Evolutionary conservation across 2,888 invertebrate genomes (phyloP).

Genomic region (Pristionchus mayeri): DNA sequence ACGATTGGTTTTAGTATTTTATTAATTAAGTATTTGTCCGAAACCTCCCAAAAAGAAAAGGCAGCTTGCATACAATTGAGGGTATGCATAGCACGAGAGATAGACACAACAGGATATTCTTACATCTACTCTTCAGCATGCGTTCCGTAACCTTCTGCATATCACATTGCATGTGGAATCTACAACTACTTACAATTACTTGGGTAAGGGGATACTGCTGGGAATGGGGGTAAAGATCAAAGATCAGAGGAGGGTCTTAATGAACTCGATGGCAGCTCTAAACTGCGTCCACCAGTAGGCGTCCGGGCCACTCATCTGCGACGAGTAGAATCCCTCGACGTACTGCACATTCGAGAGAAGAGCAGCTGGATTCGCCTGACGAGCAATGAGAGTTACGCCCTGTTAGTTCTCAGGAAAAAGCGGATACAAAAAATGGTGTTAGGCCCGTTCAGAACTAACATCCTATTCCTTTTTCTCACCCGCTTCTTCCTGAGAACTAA

Average conservation of each 20-base stretch:
- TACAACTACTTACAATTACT: constrained; percentile 14
- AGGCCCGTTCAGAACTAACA: too few species aligned
- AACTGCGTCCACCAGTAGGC: constrained; percentile 99
- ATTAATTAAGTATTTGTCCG: background rate
- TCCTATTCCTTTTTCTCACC: too few species aligned
- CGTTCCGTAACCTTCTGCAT: too few species aligned
- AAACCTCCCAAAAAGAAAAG: background rate
- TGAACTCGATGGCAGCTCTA: constrained; percentile 94
- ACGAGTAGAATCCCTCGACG: constrained; percentile 88
- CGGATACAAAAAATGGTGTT: too few species aligned
- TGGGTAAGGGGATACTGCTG: background rate
- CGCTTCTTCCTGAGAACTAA: too few species aligned
- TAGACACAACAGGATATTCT: too few species aligned
- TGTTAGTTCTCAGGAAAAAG: too few species aligned
- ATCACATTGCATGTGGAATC: background rate
- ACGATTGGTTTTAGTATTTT: background rate
- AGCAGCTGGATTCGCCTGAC: constrained; percentile 90
- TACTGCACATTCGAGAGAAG: constrained; percentile 95
- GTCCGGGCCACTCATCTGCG: constrained; percentile 86
- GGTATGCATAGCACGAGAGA: background rate
- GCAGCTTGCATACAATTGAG: background rate
- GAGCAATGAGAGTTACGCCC: too few species aligned
- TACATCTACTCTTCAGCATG: too few species aligned
- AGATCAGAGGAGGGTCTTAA: constrained; percentile 81
- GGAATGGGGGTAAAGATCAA: background rate